A percentile compares a stretch with the other conserved stretches of the same genome.
These are phyloP conservation scores for Lathamus discolor DNA, from an alignment of 2,113 vertebrate species.

Conservation along the genomic window DNA sequence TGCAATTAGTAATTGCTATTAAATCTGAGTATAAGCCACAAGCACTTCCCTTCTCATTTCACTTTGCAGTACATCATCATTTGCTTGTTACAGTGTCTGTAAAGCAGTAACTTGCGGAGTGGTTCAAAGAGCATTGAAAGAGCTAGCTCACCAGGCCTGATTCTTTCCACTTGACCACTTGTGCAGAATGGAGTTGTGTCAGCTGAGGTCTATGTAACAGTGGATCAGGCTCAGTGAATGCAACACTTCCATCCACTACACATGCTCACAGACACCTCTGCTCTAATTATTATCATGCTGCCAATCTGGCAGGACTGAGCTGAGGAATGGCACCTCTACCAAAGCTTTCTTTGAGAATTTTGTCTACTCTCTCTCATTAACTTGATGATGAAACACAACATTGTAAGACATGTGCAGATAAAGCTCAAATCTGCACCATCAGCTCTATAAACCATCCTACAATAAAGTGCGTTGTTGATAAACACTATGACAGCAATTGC, in stretches of 20 bases:
- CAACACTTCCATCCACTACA: background rate
- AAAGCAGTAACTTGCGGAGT: background rate
- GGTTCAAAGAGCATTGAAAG: background rate
- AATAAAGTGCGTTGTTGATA: background rate
- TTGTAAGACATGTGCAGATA: background rate
- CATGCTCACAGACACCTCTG: background rate
- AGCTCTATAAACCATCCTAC: background rate
- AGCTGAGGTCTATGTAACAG: background rate
- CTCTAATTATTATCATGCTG: background rate
- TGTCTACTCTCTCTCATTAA: background rate
- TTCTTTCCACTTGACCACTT: background rate
- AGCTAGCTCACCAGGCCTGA: background rate
- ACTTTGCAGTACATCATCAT: conserved; percentile 26
- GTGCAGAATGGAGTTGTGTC: background rate
- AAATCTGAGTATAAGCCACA: conserved; percentile 21
- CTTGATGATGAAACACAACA: background rate
- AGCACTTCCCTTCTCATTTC: background rate
- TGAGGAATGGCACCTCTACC: background rate
- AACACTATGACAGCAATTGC: background rate
- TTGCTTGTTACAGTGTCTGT: background rate
- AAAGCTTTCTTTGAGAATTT: background rate
- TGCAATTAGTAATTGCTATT: conserved; percentile 50
- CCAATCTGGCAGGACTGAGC: background rate
- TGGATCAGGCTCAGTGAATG: background rate
- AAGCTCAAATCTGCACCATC: background rate